Base-by-base conservation (phyloP, 2,888 invertebrate genomes). In the Julus scandinavius region DNA sequence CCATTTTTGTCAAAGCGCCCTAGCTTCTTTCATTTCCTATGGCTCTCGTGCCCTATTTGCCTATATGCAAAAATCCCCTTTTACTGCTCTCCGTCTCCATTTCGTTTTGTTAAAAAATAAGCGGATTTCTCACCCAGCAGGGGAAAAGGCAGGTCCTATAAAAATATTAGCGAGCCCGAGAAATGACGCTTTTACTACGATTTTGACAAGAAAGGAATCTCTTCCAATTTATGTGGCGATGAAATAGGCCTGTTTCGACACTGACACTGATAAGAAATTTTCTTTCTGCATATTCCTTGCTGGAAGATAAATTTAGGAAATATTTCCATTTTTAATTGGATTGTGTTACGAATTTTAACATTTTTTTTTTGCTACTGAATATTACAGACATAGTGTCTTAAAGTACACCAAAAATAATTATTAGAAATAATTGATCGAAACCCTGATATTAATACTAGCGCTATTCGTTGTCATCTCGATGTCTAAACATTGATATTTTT, bases 1-100 rank as follows among this genome's bases (percentile, higher is more conserved):
- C 85, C 85, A 49, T 85, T 85, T 80, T 85, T 85, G 85, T 85
- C 85, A 85, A 1, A 49, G 50, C 45, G 80, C 38, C 80, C 15
- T 80, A 15, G 80, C 80, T 80, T 80, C 80, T 80, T 80, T 80
- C 80, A 80, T 80, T 80, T 80, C 80, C 80, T 80, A 80, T 7
- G 80, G 80, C 80, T 80, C 80, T 80, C 11, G 7, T 72, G 72
- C 80, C 80, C 80, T 13, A 38, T 80, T 80, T 80, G 80, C 40
- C 80, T 80, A 80, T 38, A 80, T 38, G 80, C 38, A 80, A 80
- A 80, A 72, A 72, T 72, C 38, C 80, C 5, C 15, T 80, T 80
- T 80, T 80, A 80, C 38, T 7, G 80, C 80, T 13, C 29, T 80
- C 15, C 80, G 38, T 80, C 15, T 80, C 80, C 80, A 40, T 80